Conservation (phyloP, 2,888 invertebrate genomes). For the Petrolisthes manimaculis region DNA sequence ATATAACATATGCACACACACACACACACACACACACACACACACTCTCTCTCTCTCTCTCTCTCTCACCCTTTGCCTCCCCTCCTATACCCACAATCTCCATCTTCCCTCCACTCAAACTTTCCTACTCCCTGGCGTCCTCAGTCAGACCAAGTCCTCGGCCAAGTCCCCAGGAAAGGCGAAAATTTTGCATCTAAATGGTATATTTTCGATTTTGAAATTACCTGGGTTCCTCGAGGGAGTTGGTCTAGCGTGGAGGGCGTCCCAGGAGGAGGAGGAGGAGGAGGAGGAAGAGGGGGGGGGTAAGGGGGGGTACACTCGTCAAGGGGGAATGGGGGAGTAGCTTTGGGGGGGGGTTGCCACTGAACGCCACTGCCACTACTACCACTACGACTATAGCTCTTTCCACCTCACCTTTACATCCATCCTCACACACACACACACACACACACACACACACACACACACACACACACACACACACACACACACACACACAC, state of each 20-base stretch:
- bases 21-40: no score
- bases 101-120: constrained; percentile 36
- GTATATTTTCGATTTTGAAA: constrained; percentile 62
- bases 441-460: constrained; percentile 23
- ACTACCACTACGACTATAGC: not conserved
- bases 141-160: constrained; percentile 35
- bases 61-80: constrained; percentile 1
- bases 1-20: no score
- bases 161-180: constrained; percentile 43
- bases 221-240: constrained; percentile 33
- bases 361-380: not conserved
- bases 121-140: constrained; percentile 30
- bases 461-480: constrained; percentile 25
- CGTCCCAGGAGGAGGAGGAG: not conserved
- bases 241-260: not conserved
- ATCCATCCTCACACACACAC: not conserved
- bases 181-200: constrained; percentile 58
- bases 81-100: constrained; percentile 32
- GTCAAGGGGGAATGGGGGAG: constrained; percentile 6
- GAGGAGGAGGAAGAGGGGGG: not conserved
- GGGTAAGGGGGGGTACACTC: constrained; percentile 21
- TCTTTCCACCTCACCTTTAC: constrained; percentile 10
- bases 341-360: not conserved
- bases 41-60: not conserved
- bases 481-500: not conserved